Conservation (phyloP, 1,140 invertebrate species). For the Trichonephila clavipes region DNA sequence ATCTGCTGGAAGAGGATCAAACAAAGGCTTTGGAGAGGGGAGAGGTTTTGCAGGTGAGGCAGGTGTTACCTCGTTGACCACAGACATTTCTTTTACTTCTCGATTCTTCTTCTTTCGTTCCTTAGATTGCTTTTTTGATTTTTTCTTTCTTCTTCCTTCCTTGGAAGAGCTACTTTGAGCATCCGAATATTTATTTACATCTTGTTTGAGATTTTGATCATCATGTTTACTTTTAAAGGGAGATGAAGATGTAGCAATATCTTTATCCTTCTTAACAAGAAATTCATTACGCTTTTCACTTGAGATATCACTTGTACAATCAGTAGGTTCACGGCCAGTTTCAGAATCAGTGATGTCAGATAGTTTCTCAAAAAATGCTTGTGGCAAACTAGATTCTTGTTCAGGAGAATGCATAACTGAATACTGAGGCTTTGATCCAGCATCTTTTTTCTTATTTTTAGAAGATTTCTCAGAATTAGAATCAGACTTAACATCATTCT, state of each 20-base stretch:
- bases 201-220: constrained; percentile 60
- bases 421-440: not conserved
- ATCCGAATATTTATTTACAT: constrained; percentile 66
- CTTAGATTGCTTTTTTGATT: constrained; percentile 82
- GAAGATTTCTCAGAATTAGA: constrained; percentile 64
- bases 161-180: constrained; percentile 64
- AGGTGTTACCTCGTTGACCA: not conserved
- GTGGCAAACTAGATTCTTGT: constrained; percentile 63
- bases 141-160: constrained; percentile 78
- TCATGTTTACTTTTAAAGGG: constrained; percentile 64
- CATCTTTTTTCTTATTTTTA: constrained; percentile 58
- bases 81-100: constrained; percentile 52
- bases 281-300: constrained; percentile 24
- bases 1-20: constrained; percentile 60
- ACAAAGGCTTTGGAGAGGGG: constrained; percentile 69
- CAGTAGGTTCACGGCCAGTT: constrained; percentile 44
- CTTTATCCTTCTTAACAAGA: constrained; percentile 49
- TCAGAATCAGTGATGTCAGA: constrained; percentile 70
- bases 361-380: constrained; percentile 62
- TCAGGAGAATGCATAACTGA: constrained; percentile 55
- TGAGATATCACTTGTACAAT: constrained; percentile 57
- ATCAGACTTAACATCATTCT: constrained; percentile 56
- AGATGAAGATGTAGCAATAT: constrained; percentile 4
- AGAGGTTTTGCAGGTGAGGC: not conserved
- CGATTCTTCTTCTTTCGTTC: constrained; percentile 75